Percentiles rank a stretch among this genome's conserved stretches.
Evolutionary conservation across 92 coral and sea anemone genomes (phyloP).

Genomic region (Porites evermanni): DNA sequence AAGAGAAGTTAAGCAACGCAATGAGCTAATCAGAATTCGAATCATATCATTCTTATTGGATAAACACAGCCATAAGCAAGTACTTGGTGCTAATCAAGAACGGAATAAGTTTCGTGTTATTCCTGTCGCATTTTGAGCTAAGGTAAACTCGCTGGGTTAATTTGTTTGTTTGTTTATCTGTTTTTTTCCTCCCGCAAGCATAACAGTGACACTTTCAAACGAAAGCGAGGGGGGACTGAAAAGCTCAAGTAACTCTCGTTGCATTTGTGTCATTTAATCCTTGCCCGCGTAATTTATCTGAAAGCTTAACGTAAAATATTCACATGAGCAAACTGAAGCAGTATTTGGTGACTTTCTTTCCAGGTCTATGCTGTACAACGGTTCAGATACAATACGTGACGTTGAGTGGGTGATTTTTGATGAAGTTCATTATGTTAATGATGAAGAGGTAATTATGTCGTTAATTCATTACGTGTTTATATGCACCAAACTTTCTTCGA

Average conservation of each 20-base stretch:
- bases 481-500: too few relatives aligned
- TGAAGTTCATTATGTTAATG: constrained; percentile 96
- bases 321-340: neutral
- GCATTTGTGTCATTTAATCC: neutral
- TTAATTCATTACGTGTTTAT: neutral
- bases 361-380: constrained; percentile 97
- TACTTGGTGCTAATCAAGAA: neutral
- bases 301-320: neutral
- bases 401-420: constrained; percentile 99
- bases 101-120: neutral
- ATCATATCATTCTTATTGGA: neutral
- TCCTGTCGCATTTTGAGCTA: too few relatives aligned
- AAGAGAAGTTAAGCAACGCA: neutral
- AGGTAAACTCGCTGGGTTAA: too few relatives aligned
- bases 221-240: too few relatives aligned
- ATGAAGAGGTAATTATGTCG: constrained; percentile 78
- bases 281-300: neutral
- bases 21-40: neutral
- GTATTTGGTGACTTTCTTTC: neutral
- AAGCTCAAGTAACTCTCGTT: neutral
- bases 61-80: neutral
- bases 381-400: constrained; percentile 93
- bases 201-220: too few relatives aligned
- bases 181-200: too few relatives aligned
- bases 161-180: neutral